These are phyloP conservation scores for Jacana jacana DNA, from an alignment of 2,113 vertebrate species.

Conservation along the genomic window DNA sequence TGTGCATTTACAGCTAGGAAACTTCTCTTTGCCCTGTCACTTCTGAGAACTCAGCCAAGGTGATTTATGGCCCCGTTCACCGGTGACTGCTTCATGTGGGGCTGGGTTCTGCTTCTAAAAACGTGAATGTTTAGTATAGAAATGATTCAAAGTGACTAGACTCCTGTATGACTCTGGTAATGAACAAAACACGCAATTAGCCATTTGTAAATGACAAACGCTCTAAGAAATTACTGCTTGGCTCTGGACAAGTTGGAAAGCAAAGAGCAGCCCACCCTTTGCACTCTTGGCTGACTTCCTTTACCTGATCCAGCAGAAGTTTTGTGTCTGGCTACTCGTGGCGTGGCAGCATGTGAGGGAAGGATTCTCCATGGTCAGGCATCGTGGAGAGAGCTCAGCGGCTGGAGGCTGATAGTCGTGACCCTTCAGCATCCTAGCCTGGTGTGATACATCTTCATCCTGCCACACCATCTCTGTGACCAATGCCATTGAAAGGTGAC, in stretches of 20 bases:
- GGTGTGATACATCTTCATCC: background rate
- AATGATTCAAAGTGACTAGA: constrained; percentile 43
- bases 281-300: no score
- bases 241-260: background rate
- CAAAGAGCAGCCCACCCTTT: background rate
- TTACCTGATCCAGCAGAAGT: background rate
- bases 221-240: constrained; percentile 2
- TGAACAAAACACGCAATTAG: constrained; percentile 17
- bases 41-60: background rate
- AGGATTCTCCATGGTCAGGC: background rate
- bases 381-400: background rate
- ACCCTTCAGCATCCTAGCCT: background rate
- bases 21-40: background rate
- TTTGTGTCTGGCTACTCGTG: background rate
- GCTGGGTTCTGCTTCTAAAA: background rate
- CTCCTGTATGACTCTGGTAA: background rate
- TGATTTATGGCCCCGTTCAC: background rate
- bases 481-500: background rate
- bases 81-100: background rate
- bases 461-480: background rate
- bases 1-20: background rate
- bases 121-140: background rate
- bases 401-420: background rate
- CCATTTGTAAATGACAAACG: background rate
- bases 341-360: background rate